Evolutionary conservation across 2,797 vertebrate species (phyloP), one percentile per base, ranked within the genome.

Genomic region (Amphiprion clarkii): DNA sequence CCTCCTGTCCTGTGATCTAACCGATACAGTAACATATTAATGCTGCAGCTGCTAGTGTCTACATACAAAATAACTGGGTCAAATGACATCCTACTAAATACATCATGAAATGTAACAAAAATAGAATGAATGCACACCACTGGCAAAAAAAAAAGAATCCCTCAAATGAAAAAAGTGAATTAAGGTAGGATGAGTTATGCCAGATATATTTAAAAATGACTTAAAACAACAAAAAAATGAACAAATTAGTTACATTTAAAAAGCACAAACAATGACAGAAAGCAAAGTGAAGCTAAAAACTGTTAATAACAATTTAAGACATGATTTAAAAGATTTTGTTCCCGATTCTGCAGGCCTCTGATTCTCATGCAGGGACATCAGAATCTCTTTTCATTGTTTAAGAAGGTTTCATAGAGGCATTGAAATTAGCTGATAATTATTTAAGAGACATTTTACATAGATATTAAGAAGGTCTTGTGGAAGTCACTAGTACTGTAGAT

Each of bases 1-100:
- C 90, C 69, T 95, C 95, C 4, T 87, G 82, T 3, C 92, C 95
- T 25, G 93, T 94, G 87, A 96, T 68, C 97, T 98, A 52, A 75
- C 55, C 78, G 25, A 81, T 11, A 70, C 5, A 78, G 19, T 1
- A 1, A 53, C 29, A 36, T 27, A 10, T 82, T 42, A 62, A 49
- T 16, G 46, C 17, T 12, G 64, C 19, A 51, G 9, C 21, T 16
- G 44, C 61, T 64, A 13, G 51, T 19, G 56, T 5, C 11, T 16
- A 42, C 55, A 62, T 27, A 60, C 29, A 54, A 19, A 16, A 40
- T 52, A 39, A 69, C 54, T 58, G 11, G 36, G 3, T 39, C 11
- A 39, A 11, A 12, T 0, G 10, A 63, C 17, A 49, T 52, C 16
- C 29, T 40, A 11, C 19, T 21, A 4, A 49, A 49, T 49, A 8